phyloP scores from a whole-genome alignment of 1,140 invertebrate genomes.

The Drosophila insularis region DNA sequence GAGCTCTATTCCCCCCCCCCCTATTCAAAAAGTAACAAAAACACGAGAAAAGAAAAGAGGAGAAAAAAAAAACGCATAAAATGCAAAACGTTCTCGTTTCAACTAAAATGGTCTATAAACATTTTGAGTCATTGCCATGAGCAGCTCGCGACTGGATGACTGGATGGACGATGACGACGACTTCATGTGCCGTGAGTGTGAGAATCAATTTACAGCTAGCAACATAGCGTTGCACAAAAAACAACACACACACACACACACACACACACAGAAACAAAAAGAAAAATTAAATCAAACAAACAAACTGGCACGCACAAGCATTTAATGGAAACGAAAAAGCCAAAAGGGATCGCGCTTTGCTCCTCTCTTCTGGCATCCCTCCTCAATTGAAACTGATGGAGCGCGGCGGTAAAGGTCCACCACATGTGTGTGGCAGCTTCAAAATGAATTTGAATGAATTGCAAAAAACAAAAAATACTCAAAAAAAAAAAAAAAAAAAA shows the following conservation, averaged over 20 bases:
- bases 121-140: conserved; percentile 52
- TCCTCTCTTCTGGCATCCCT: not conserved
- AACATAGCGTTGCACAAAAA: conserved; percentile 23
- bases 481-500: not conserved
- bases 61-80: conserved; percentile 52
- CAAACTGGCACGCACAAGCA: conserved; percentile 58
- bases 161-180: not conserved
- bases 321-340: conserved; percentile 51
- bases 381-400: not conserved
- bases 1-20: not conserved
- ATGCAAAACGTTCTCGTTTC: conserved; percentile 56
- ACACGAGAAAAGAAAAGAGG: conserved; percentile 14
- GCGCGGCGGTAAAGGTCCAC: not conserved
- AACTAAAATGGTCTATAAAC: conserved; percentile 60
- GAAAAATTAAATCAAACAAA: conserved; percentile 55
- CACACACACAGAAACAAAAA: conserved; percentile 10
- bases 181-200: conserved; percentile 33
- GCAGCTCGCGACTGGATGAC: not conserved
- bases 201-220: conserved; percentile 55
- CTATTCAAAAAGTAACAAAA: conserved; percentile 23
- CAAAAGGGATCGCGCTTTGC: not conserved
- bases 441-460: conserved; percentile 11
- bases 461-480: not conserved
- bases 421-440: conserved; percentile 12
- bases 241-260: conserved; percentile 11